A percentile compares a stretch with the other conserved stretches of the same genome.
phyloP scores from a whole-genome alignment of 1,140 invertebrate genomes.

The Acromyrmex echinatior region DNA sequence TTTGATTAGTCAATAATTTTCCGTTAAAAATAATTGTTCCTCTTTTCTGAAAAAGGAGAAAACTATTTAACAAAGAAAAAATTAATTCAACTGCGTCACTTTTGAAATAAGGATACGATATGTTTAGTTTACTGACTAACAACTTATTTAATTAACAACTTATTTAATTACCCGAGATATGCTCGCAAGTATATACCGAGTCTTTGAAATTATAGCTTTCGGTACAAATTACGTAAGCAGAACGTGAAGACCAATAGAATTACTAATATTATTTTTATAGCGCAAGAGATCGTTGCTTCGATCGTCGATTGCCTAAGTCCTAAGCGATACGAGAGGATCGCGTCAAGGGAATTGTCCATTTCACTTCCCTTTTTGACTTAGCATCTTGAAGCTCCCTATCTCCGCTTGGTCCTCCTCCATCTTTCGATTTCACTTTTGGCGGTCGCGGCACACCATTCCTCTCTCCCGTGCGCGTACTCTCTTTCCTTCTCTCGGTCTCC shows the following conservation, averaged over 20 bases:
- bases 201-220: not conserved
- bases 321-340: not conserved
- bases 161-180: not conserved
- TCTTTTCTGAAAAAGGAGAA: too few species aligned
- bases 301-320: not conserved
- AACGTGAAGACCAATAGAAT: not conserved
- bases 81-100: too few species aligned
- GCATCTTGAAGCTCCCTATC: constrained; percentile 50
- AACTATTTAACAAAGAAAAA: too few species aligned
- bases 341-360: not conserved
- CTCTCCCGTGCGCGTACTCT: constrained; percentile 67
- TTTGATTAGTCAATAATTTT: too few species aligned
- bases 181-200: not conserved
- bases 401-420: constrained; percentile 73
- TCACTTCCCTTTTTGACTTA: constrained; percentile 49
- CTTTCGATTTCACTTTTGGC: constrained; percentile 84
- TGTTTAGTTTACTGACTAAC: not conserved
- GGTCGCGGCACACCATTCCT: constrained; percentile 71
- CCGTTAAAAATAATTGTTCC: too few species aligned
- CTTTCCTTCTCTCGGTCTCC: constrained; percentile 49
- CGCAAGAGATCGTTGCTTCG: not conserved
- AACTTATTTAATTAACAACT: too few species aligned
- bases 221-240: constrained; percentile 3
- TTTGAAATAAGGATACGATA: too few species aligned
- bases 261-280: not conserved